These are phyloP conservation scores for Venusia cambrica DNA, from an alignment of 2,888 invertebrate genomes.

Conservation along the genomic window DNA sequence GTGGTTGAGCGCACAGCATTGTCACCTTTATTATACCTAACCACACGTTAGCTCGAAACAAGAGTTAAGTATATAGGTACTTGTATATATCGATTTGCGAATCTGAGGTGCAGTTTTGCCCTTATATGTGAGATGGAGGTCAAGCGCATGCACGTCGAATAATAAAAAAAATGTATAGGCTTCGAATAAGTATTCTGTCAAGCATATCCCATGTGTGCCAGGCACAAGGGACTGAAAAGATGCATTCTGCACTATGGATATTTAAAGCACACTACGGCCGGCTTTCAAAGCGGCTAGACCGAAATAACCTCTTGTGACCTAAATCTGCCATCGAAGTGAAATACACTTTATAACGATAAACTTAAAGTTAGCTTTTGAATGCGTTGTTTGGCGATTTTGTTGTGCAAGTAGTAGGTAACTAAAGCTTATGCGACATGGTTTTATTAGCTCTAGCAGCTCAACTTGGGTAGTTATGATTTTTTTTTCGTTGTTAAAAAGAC, in stretches of 20 bases:
- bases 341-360: conserved; percentile 28
- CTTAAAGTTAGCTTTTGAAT: conserved; percentile 30
- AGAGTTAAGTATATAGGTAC: too few species aligned
- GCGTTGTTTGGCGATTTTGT: conserved; percentile 17
- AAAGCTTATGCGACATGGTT: conserved; percentile 6
- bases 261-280: conserved; percentile 63
- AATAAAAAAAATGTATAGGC: too few species aligned
- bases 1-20: too few species aligned
- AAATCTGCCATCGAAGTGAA: conserved; percentile 48
- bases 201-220: conserved; percentile 38
- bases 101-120: too few species aligned
- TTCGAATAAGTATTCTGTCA: conserved; percentile 3
- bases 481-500: too few species aligned
- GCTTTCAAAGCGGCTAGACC: conserved; percentile 56
- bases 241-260: conserved; percentile 70
- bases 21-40: too few species aligned
- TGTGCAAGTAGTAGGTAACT: conserved; percentile 19
- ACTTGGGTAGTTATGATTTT: conserved; percentile 1
- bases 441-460: conserved; percentile 4
- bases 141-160: too few species aligned
- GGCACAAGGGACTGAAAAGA: conserved; percentile 31
- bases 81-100: too few species aligned
- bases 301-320: conserved; percentile 71
- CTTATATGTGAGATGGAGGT: too few species aligned
- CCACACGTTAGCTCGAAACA: too few species aligned